Base-by-base conservation (phyloP, 2,888 invertebrate species). In the Melanophora roralis region DNA sequence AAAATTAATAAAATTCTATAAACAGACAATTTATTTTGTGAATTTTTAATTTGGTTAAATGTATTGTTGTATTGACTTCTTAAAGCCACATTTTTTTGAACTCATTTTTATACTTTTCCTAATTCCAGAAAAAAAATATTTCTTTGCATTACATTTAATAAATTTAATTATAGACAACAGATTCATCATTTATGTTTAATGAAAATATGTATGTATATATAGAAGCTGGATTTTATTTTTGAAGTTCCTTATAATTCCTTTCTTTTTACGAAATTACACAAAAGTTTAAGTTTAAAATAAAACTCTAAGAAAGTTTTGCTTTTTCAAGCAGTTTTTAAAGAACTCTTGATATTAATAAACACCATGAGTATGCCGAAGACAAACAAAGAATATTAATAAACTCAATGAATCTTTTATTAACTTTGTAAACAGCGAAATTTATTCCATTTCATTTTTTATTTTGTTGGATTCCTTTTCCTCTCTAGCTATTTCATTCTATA, bases 351-450 rank as follows among this genome's bases (percentile, higher is more conserved):
- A 72, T 80, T 80, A 80, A 76, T 76, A 80, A 76, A 75, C 72
- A 80, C 67, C 67, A 80, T 67, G 76, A 80, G 80, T 80, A 76
- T 64, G 76, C 68, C 64, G 59, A 80, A 80, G 80, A 80, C 76
- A 80, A 80, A 80, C 76, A 80, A 80, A 80, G 80, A 80, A 80
- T 80, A 76, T 80, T 80, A 80, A 80, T 80, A 80, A 80, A 80
- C 76, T 80, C 80, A 80, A 80, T 76, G 80, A 80, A 76, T 80
- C 80, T 80, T 80, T 80, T 80, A 80, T 80, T 68, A 76, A 80
- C 76, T 80, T 80, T 76, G 49, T 69, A 34, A 76, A 71, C 57
- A 76, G 36, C 49, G 49, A 19, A 65, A 72, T 67, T 72, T 57
- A 67, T 76, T 75, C 36, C 72, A 68, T 76, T 72, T 62, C 64